phyloP scores from a whole-genome alignment of 2,888 invertebrate genomes.

The Mesochorus sp. region DNA sequence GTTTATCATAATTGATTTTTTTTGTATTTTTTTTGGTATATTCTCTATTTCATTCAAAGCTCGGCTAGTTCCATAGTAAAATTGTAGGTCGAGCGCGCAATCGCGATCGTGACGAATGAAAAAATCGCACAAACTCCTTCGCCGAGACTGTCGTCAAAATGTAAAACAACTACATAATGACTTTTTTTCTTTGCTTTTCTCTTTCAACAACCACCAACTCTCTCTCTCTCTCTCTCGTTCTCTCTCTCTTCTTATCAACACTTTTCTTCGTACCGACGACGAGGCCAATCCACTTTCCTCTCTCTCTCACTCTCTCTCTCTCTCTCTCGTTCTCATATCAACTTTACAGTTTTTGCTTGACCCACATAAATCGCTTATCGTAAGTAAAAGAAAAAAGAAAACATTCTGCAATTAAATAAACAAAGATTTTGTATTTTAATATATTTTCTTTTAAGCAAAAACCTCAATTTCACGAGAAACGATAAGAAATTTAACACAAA shows the following conservation, averaged over 20 bases:
- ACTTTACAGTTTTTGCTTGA: constrained; percentile 33
- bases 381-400: constrained; percentile 5
- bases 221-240: constrained; percentile 8
- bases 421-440: no score
- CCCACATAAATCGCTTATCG: constrained; percentile 39
- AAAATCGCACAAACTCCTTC: constrained; percentile 8
- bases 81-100: constrained; percentile 43
- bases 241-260: constrained; percentile 6
- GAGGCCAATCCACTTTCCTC: constrained; percentile 20
- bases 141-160: constrained; percentile 19
- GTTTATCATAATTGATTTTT: constrained; percentile 59
- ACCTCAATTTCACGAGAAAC: no score
- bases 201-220: constrained; percentile 12
- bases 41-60: constrained; percentile 46
- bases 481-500: no score
- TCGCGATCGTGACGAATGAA: constrained; percentile 44
- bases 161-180: constrained; percentile 8
- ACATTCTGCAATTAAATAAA: no score
- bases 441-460: no score
- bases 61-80: constrained; percentile 34
- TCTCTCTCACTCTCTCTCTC: not conserved
- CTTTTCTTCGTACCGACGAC: constrained; percentile 35
- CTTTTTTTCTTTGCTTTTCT: not conserved
- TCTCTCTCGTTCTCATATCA: constrained; percentile 13
- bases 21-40: constrained; percentile 22